phyloP scores from a whole-genome alignment of 2,113 vertebrate species.

The Istiophorus platypterus region DNA sequence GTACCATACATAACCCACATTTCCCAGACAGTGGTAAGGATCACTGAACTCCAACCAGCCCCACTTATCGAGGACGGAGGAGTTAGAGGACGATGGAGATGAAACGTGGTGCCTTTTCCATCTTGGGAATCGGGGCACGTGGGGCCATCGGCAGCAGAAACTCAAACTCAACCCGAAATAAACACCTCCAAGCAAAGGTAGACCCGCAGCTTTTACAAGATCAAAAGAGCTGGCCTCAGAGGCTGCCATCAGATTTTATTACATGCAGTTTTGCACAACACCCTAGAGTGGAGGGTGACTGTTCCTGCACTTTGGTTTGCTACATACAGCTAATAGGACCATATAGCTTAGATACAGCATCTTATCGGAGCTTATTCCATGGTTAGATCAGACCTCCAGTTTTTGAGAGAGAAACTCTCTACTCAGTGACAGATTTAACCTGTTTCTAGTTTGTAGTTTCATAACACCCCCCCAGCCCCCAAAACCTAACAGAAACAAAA shows the following conservation, averaged over 20 bases:
- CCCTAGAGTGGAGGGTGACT: slow-evolving; percentile 30
- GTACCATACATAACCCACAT: not conserved
- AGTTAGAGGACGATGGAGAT: not conserved
- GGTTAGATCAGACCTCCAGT: no score
- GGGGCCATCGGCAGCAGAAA: not conserved
- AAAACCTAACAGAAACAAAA: no score
- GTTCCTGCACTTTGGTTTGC: not conserved
- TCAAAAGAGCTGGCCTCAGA: slow-evolving; percentile 36
- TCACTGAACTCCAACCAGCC: not conserved
- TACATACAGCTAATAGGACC: no score
- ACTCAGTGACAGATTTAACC: no score
- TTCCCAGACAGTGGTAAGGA: not conserved
- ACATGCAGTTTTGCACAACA: slow-evolving; percentile 7
- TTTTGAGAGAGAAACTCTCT: no score
- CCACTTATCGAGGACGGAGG: not conserved
- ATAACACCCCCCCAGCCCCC: no score
- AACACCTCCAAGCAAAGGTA: not conserved
- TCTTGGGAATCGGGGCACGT: not conserved
- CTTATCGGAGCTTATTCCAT: no score
- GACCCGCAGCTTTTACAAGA: slow-evolving; percentile 30
- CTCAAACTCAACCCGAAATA: not conserved
- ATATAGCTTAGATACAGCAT: no score
- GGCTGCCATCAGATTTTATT: slow-evolving; percentile 36
- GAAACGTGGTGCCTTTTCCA: not conserved
- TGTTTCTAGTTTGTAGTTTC: no score